Conservation (phyloP, 2,888 invertebrate genomes). For the Macroteleia sp. region DNA sequence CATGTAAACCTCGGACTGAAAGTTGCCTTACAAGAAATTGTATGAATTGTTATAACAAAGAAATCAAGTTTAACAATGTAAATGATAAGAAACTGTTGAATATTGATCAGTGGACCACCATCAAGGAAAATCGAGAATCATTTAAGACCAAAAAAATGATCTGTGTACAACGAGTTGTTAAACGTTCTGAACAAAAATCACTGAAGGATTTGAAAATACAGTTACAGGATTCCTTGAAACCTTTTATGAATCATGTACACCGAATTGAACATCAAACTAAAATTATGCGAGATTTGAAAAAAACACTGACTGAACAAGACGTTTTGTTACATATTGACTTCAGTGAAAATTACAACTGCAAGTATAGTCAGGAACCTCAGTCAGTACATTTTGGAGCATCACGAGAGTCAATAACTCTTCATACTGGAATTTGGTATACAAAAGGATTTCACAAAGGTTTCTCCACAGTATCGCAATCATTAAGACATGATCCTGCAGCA, state of each 20-base stretch:
- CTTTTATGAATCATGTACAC: slow-evolving; percentile 25
- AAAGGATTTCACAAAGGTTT: slow-evolving; percentile 6
- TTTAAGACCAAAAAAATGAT: slow-evolving; percentile 45
- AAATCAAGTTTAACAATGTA: too few relatives aligned
- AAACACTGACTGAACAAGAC: slow-evolving; percentile 19
- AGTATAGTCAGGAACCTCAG: slow-evolving; percentile 36
- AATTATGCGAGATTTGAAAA: slow-evolving; percentile 20
- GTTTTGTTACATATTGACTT: slow-evolving; percentile 24
- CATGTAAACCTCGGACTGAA: too few relatives aligned
- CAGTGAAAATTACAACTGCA: slow-evolving; percentile 27
- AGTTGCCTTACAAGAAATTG: too few relatives aligned
- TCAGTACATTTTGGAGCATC: slow-evolving; percentile 35
- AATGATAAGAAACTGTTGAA: too few relatives aligned
- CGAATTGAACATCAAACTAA: slow-evolving; percentile 27
- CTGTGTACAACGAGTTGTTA: slow-evolving; percentile 20
- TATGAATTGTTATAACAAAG: too few relatives aligned
- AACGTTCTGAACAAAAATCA: slow-evolving; percentile 12
- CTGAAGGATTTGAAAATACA: slow-evolving; percentile 11
- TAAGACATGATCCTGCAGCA: slow-evolving; percentile 29
- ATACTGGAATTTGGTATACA: slow-evolving; percentile 28
- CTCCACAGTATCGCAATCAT: slow-evolving; percentile 5
- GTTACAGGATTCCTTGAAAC: background rate
- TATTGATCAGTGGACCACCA: slow-evolving; percentile 14
- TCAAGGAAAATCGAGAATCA: slow-evolving; percentile 39
- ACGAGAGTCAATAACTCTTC: slow-evolving; percentile 8